phyloP scores from a whole-genome alignment of 2,888 invertebrate species.

The Theretra japonica region DNA sequence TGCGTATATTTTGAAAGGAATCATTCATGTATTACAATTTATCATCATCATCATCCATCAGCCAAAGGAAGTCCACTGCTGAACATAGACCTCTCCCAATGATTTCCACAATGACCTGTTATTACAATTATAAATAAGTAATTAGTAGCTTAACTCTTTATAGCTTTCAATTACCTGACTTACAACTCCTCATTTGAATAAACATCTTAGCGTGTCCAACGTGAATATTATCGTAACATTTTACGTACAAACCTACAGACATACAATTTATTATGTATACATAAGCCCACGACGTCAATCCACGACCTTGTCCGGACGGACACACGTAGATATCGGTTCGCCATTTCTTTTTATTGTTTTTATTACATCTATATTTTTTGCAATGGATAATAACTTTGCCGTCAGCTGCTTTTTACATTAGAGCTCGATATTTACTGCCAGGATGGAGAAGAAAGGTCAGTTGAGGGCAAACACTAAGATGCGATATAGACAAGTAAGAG shows the following conservation, averaged over 20 bases:
- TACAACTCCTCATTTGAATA: no score
- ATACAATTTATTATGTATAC: background rate
- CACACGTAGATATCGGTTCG: background rate
- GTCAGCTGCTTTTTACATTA: slow-evolving; percentile 5
- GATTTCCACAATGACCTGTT: no score
- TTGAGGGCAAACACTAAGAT: background rate
- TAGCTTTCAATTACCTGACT: no score
- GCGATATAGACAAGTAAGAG: background rate
- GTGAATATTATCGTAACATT: background rate
- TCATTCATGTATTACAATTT: no score
- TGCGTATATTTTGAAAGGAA: no score
- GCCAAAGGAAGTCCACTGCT: no score
- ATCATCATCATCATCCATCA: no score
- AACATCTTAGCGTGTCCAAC: no score
- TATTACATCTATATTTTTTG: slow-evolving; percentile 18
- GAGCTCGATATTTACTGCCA: background rate
- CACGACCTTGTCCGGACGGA: background rate
- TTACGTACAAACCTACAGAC: background rate
- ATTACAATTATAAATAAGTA: no score
- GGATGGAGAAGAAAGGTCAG: background rate
- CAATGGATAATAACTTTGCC: background rate
- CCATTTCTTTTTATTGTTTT: slow-evolving; percentile 25
- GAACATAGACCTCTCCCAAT: no score
- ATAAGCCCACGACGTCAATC: background rate
- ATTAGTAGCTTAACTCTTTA: no score